phyloP scores from a whole-genome alignment of 2,113 vertebrate genomes.

The Cathartes aura region DNA sequence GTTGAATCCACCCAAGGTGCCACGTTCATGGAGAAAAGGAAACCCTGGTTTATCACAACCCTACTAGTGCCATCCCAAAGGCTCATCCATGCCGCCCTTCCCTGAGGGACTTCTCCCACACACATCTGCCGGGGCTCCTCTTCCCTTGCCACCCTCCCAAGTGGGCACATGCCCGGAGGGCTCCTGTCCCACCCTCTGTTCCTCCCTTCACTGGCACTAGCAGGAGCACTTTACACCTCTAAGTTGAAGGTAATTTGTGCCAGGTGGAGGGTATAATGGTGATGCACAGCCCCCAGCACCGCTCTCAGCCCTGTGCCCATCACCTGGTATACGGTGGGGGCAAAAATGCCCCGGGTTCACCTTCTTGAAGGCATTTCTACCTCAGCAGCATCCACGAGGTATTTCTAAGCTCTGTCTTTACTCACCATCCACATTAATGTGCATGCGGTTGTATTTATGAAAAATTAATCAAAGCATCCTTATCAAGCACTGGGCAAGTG shows the following conservation, averaged over 20 bases:
- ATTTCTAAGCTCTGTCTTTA: background rate
- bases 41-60: background rate
- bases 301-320: background rate
- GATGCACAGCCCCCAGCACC: background rate
- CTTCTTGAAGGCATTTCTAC: background rate
- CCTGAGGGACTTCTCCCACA: accelerated
- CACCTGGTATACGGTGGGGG: accelerated
- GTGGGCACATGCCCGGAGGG: no score
- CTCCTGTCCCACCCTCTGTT: background rate
- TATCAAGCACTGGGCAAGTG: accelerated
- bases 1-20: background rate
- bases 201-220: background rate
- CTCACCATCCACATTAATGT: no score
- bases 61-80: background rate
- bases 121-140: background rate
- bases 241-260: background rate
- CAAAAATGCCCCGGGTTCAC: background rate
- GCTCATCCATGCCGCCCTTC: background rate
- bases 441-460: background rate
- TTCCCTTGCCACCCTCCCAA: background rate
- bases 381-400: background rate
- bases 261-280: no score
- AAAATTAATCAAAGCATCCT: background rate
- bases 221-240: background rate
- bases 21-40: background rate